phyloP scores from a whole-genome alignment of 1,140 invertebrate genomes.

The Colletes gigas region DNA sequence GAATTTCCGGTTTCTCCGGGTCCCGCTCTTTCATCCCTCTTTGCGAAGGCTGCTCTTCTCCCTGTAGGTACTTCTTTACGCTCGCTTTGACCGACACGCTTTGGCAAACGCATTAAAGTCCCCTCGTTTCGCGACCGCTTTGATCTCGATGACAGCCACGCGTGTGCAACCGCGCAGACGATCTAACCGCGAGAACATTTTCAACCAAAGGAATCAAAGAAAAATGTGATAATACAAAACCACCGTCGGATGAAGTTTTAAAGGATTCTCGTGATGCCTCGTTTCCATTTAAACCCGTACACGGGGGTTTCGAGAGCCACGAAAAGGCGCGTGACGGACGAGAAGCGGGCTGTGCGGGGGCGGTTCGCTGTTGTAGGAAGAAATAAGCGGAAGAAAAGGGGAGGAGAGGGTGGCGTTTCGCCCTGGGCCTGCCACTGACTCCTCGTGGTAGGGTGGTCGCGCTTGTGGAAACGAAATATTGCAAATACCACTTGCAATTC shows the following conservation, averaged over 20 bases:
- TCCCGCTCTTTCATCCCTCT: neutral
- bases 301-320: neutral
- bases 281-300: neutral
- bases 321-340: too few species aligned
- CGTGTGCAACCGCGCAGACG: neutral
- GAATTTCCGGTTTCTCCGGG: neutral
- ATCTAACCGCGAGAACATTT: constrained; percentile 34
- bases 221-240: constrained; percentile 8
- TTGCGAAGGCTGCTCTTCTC: neutral
- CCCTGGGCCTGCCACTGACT: too few species aligned
- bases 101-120: constrained; percentile 46
- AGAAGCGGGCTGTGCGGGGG: too few species aligned
- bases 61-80: constrained; percentile 37
- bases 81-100: constrained; percentile 51
- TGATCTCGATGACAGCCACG: constrained; percentile 39
- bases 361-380: too few species aligned
- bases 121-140: constrained; percentile 55
- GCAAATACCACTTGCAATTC: too few species aligned
- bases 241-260: constrained; percentile 14
- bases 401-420: too few species aligned
- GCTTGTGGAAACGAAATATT: too few species aligned
- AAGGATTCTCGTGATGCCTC: neutral
- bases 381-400: too few species aligned
- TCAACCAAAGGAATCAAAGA: constrained; percentile 28
- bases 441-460: too few species aligned